Percentiles rank a stretch among this genome's conserved stretches.
Conservation (phyloP, 1,140 invertebrate genomes). For the Palaemon carinicauda region DNA sequence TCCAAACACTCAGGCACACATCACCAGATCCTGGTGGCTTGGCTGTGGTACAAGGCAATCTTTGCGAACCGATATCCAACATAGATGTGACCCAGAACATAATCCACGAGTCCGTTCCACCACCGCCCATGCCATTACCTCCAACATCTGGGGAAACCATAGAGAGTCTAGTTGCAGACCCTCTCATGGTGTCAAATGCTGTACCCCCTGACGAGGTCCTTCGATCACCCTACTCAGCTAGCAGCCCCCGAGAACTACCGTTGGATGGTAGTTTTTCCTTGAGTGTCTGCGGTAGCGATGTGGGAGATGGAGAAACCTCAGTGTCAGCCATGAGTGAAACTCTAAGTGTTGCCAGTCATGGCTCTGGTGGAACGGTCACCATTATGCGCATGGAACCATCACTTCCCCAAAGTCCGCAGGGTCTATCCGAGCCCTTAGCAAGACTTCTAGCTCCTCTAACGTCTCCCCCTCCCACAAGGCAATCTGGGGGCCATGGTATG, state of each 20-base stretch:
- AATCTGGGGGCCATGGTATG: background rate
- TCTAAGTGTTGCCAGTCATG: constrained; percentile 52
- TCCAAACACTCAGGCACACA: too few relatives aligned
- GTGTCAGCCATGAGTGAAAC: constrained; percentile 44
- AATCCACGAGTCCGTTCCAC: background rate
- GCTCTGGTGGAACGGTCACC: constrained; percentile 56
- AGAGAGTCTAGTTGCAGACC: constrained; percentile 27
- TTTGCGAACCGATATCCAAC: background rate
- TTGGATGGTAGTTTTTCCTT: constrained; percentile 43
- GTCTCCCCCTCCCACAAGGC: constrained; percentile 22
- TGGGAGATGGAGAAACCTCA: constrained; percentile 19
- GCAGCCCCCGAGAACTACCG: constrained; percentile 31
- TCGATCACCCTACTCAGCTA: constrained; percentile 21
- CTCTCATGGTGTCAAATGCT: constrained; percentile 25
- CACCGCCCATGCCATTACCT: constrained; percentile 18
- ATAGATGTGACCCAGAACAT: background rate
- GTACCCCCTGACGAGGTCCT: constrained; percentile 45
- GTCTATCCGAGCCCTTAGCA: constrained; percentile 48
- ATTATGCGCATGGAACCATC: constrained; percentile 38
- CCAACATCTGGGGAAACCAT: constrained; percentile 32
- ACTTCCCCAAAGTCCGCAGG: background rate
- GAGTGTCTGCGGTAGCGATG: constrained; percentile 19
- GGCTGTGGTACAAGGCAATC: background rate
- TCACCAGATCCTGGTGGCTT: too few relatives aligned
- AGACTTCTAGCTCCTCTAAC: constrained; percentile 50